Conservation (phyloP, 2,888 invertebrate genomes). For the Xestia xanthographa region DNA sequence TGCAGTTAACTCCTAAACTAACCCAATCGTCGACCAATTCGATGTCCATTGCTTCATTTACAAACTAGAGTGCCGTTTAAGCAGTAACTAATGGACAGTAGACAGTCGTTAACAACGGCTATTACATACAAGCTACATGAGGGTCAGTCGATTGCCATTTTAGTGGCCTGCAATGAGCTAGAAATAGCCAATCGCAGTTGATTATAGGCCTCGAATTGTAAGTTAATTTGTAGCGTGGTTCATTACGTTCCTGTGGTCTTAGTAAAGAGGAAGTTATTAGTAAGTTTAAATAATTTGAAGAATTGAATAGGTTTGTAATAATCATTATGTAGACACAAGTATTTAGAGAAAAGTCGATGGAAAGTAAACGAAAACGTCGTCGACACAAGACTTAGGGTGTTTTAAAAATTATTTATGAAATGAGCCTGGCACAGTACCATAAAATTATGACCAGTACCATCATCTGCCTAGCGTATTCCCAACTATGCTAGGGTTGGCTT, state of each 20-base stretch:
- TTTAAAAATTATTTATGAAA: no score
- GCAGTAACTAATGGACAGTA: slow-evolving; percentile 39
- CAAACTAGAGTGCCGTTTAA: slow-evolving; percentile 23
- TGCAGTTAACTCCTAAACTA: neutral
- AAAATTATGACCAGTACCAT: no score
- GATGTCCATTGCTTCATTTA: slow-evolving; percentile 28
- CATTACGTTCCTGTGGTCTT: neutral
- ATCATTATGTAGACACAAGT: neutral
- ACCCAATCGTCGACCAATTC: neutral
- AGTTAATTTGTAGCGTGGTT: slow-evolving; percentile 20
- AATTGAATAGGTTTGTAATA: neutral
- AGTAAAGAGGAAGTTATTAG: neutral
- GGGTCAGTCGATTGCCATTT: slow-evolving; percentile 32
- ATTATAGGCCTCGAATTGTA: slow-evolving; percentile 7
- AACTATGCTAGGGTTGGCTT: no score
- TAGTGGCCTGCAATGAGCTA: slow-evolving; percentile 31
- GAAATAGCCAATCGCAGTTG: slow-evolving; percentile 26
- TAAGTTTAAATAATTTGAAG: neutral
- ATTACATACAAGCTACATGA: slow-evolving; percentile 41
- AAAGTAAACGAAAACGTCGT: neutral
- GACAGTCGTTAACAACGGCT: slow-evolving; percentile 29
- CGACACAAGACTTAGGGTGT: no score
- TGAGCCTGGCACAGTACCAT: no score
- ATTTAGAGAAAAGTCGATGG: neutral
- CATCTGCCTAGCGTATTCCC: no score